A percentile compares a stretch with the other conserved stretches of the same genome.
Conservation (phyloP, 1,140 invertebrate species). For the Conus betulinus region DNA sequence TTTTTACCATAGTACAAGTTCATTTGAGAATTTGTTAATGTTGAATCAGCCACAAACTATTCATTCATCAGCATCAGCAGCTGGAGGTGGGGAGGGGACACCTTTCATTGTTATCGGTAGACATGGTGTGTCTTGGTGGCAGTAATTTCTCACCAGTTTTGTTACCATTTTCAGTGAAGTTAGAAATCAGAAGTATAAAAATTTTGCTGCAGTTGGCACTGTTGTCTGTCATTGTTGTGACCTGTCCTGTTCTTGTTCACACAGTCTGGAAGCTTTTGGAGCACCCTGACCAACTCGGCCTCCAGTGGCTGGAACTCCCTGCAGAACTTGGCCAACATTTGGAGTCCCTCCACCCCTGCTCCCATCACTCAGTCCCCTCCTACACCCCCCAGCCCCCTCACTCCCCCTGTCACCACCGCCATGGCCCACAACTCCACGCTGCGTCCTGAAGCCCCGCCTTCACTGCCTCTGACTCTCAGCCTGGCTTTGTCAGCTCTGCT, state of each 20-base stretch:
- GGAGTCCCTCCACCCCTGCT: conserved; percentile 43
- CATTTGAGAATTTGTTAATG: too few species aligned
- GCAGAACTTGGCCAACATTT: conserved; percentile 61
- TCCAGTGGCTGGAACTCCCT: conserved; percentile 69
- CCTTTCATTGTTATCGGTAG: too few species aligned
- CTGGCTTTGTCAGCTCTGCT: conserved; percentile 14
- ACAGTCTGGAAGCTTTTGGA: conserved; percentile 64
- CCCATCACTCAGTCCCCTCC: conserved; percentile 21
- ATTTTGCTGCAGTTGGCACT: not conserved
- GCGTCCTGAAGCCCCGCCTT: conserved; percentile 11
- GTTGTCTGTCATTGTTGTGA: not conserved
- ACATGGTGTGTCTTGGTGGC: too few species aligned
- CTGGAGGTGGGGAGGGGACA: too few species aligned
- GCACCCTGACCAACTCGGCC: conserved; percentile 66
- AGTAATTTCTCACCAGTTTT: too few species aligned
- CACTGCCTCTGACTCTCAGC: conserved; percentile 15
- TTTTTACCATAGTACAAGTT: too few species aligned
- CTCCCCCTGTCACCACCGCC: not conserved
- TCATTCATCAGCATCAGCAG: too few species aligned
- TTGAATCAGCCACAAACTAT: too few species aligned
- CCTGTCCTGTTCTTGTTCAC: not conserved
- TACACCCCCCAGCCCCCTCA: conserved; percentile 4
- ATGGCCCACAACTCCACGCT: not conserved
- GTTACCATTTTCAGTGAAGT: too few species aligned
- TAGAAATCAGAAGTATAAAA: too few species aligned